Conservation (phyloP, 2,113 vertebrate genomes). For the Jaculus jaculus region DNA sequence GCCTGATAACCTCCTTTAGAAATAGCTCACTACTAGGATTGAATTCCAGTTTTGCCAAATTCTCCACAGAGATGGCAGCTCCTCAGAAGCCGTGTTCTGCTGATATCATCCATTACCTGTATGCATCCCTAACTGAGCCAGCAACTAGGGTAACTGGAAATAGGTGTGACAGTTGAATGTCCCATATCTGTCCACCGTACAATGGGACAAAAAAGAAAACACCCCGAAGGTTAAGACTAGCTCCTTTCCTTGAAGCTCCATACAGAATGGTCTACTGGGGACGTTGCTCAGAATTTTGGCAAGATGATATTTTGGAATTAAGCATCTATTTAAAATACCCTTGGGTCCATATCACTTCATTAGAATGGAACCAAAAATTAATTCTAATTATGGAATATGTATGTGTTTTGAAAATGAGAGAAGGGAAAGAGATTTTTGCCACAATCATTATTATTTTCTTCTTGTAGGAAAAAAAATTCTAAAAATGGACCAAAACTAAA, state of each 20-base stretch:
- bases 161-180: no score
- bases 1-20: not conserved
- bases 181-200: not conserved
- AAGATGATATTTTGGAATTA: conserved; percentile 19
- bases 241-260: not conserved
- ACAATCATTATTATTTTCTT: conserved; percentile 49
- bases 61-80: not conserved
- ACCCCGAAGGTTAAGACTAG: not conserved
- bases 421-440: conserved; percentile 5
- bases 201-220: not conserved
- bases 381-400: conserved; percentile 59
- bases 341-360: conserved; percentile 22
- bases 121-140: not conserved
- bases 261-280: not conserved
- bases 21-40: not conserved
- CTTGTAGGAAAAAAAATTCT: conserved; percentile 66
- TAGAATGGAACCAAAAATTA: conserved; percentile 49
- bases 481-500: conserved; percentile 70
- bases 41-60: not conserved
- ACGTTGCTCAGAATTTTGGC: not conserved
- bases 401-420: conserved; percentile 33
- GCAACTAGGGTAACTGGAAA: not conserved
- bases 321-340: conserved; percentile 53
- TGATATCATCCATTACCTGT: not conserved
- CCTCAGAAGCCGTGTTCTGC: not conserved